Evolutionary conservation across 2,113 vertebrate species (phyloP).

Genomic region (Vulpes lagopus): DNA sequence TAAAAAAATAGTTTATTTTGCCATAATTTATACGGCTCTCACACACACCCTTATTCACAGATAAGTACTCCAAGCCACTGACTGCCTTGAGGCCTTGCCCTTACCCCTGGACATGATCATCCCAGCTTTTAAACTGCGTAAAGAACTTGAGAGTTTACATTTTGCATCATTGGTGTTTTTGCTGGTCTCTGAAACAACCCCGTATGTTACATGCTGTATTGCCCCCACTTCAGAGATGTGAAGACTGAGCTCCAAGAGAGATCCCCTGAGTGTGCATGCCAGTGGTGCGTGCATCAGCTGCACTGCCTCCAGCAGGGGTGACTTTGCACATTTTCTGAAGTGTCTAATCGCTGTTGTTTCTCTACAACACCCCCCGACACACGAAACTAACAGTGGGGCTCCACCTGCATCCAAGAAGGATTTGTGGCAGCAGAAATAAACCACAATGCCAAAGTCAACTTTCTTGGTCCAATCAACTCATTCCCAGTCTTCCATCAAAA

Average conservation of each 20-base stretch:
- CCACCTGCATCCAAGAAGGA: neutral
- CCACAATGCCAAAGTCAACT: neutral
- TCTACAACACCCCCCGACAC: neutral
- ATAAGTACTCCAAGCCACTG: neutral
- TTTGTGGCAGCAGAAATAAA: neutral
- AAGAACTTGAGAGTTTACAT: neutral
- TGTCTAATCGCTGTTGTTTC: neutral
- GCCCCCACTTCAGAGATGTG: neutral
- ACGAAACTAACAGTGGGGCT: neutral
- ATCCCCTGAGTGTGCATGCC: neutral
- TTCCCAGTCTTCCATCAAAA: neutral
- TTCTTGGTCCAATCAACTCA: neutral
- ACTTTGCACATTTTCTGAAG: neutral
- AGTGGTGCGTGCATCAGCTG: fast-evolving
- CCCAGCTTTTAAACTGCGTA: neutral
- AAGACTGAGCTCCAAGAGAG: neutral
- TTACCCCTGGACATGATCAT: neutral
- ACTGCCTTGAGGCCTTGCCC: neutral
- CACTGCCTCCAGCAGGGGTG: neutral
- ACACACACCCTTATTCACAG: neutral
- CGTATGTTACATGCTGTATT: neutral
- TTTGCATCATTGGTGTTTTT: neutral
- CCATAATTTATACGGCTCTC: slow-evolving; percentile 74
- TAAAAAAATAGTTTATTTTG: slow-evolving; percentile 79
- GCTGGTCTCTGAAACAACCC: neutral